Percentiles rank a stretch among this genome's conserved stretches.
phyloP scores from a whole-genome alignment of 2,797 vertebrate genomes.

The Pelochelys cantorii region DNA sequence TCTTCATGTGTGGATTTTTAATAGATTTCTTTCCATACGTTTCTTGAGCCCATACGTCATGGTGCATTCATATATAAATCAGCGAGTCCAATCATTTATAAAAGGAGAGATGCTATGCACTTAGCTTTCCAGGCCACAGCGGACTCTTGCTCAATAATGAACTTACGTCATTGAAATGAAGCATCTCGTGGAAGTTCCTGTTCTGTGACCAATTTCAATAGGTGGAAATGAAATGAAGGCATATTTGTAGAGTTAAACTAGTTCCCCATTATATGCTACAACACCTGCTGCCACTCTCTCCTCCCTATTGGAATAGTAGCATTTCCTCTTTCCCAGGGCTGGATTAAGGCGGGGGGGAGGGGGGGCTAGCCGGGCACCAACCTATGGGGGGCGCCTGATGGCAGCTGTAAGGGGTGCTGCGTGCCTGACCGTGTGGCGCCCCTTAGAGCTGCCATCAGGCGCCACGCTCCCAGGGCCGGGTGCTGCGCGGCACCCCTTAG shows the following conservation, averaged over 20 bases:
- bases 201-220: not conserved
- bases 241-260: not conserved
- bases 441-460: too few relatives aligned
- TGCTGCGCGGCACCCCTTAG: too few relatives aligned
- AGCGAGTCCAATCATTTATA: not conserved
- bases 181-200: not conserved
- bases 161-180: not conserved
- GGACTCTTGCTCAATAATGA: not conserved
- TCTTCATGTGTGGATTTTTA: fast-evolving
- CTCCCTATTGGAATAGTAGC: fast-evolving
- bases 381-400: too few relatives aligned
- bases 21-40: not conserved
- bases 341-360: too few relatives aligned
- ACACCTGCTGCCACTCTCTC: not conserved
- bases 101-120: not conserved
- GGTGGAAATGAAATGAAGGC: not conserved
- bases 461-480: too few relatives aligned
- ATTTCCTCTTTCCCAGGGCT: not conserved
- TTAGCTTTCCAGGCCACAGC: fast-evolving
- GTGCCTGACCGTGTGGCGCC: too few relatives aligned
- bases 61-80: not conserved
- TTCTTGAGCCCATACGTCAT: not conserved
- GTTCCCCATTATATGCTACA: not conserved
- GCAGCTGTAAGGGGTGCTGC: too few relatives aligned
- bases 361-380: too few relatives aligned